These are phyloP conservation scores for Sorex araneus DNA, from an alignment of 2,113 vertebrate genomes.

Conservation along the genomic window DNA sequence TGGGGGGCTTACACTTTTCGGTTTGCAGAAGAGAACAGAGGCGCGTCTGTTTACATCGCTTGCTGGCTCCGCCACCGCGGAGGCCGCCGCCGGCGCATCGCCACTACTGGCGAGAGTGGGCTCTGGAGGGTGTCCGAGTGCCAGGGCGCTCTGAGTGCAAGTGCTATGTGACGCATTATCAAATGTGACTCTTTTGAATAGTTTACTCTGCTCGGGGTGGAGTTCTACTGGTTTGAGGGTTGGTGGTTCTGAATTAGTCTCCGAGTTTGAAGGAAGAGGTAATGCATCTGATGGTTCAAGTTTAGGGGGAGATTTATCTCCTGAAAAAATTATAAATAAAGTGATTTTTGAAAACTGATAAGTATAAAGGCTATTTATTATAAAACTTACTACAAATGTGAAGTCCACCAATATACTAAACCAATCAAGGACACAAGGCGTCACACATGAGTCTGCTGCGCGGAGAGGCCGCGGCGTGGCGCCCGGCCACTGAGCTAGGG, in stretches of 20 bases:
- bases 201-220: conserved; percentile 92
- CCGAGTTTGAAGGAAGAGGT: conserved; percentile 94
- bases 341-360: conserved; percentile 92
- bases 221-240: conserved; percentile 97
- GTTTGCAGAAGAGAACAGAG: conserved; percentile 96
- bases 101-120: conserved; percentile 92
- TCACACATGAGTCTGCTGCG: conserved; percentile 82
- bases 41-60: conserved; percentile 94
- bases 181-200: conserved; percentile 91
- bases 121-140: conserved; percentile 94
- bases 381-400: conserved; percentile 92
- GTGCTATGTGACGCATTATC: conserved; percentile 91
- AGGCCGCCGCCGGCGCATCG: conserved; percentile 93
- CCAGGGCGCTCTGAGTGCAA: conserved; percentile 90
- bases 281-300: conserved; percentile 97
- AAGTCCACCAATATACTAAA: conserved; percentile 89
- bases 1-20: conserved; percentile 94
- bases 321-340: conserved; percentile 96
- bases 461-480: not conserved
- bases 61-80: conserved; percentile 93
- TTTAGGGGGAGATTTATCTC: conserved; percentile 98
- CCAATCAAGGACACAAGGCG: conserved; percentile 87
- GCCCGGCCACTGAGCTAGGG: not conserved
- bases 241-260: conserved; percentile 96
- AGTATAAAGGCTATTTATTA: conserved; percentile 89